Conservation (phyloP, 64 coral and sea anemone species). For the Orbicella faveolata region DNA sequence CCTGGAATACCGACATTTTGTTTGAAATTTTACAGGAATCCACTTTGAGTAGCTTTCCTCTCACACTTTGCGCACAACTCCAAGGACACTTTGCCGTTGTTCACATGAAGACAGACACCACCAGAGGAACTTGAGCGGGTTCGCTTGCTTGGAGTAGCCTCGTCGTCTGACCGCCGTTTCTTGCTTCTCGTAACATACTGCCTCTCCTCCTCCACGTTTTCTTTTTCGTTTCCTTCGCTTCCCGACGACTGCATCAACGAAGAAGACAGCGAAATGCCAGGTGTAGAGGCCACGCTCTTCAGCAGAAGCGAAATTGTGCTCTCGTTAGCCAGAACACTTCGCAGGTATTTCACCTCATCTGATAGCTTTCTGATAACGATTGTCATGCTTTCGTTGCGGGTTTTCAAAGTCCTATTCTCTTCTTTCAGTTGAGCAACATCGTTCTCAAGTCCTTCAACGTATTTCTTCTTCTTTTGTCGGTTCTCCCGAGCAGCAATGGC, state of each 20-base stretch:
- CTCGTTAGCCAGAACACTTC: slow-evolving; percentile 75
- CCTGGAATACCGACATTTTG: slow-evolving; percentile 94
- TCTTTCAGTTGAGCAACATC: slow-evolving; percentile 48
- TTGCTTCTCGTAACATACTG: slow-evolving; percentile 28
- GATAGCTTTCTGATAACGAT: slow-evolving; percentile 37
- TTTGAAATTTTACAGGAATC: slow-evolving; percentile 40
- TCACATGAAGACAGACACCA: slow-evolving; percentile 87
- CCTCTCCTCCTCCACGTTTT: slow-evolving; percentile 10
- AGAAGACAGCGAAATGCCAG: slow-evolving; percentile 70
- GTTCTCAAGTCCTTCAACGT: slow-evolving; percentile 70
- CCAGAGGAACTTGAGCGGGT: not conserved
- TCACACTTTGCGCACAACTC: slow-evolving; percentile 76
- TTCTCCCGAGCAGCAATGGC: slow-evolving; percentile 90
- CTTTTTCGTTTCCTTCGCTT: not conserved
- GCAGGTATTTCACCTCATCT: slow-evolving; percentile 76
- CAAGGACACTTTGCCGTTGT: slow-evolving; percentile 72
- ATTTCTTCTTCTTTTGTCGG: slow-evolving; percentile 86
- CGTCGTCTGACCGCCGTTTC: slow-evolving; percentile 4
- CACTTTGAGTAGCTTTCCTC: slow-evolving; percentile 45
- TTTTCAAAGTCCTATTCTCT: slow-evolving; percentile 58
- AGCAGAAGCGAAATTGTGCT: slow-evolving; percentile 76
- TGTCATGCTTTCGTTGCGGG: slow-evolving; percentile 27
- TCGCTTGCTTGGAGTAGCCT: not conserved
- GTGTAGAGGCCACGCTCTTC: slow-evolving; percentile 67
- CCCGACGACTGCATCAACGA: slow-evolving; percentile 32